Percentiles rank a stretch among this genome's conserved stretches.
Conservation (phyloP, 2,797 vertebrate species). For the Bovichtus diacanthus region DNA sequence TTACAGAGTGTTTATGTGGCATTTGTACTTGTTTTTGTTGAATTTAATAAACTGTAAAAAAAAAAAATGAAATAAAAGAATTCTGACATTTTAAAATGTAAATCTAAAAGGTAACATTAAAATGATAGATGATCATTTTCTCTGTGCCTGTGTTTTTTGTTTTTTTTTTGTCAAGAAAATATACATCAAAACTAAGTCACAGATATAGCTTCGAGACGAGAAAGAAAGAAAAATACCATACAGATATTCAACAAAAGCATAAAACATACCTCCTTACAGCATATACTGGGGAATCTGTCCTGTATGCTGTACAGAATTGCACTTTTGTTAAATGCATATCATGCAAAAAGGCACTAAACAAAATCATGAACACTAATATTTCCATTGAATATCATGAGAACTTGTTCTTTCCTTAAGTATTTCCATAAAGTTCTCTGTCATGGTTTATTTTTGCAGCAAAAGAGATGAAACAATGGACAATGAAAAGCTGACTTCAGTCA, state of each 20-base stretch:
- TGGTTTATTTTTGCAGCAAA: background rate
- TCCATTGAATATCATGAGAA: background rate
- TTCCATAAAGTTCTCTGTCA: background rate
- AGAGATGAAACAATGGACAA: background rate
- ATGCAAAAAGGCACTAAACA: background rate
- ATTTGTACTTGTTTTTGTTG: conserved; percentile 84
- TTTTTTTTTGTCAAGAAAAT: background rate
- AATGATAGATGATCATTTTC: conserved; percentile 67
- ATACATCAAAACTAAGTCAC: background rate
- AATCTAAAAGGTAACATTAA: conserved; percentile 75
- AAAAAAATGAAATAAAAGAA: conserved; percentile 38
- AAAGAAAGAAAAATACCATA: background rate
- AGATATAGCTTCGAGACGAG: background rate
- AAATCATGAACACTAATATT: background rate
- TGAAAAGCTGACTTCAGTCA: conserved; percentile 6
- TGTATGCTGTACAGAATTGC: background rate
- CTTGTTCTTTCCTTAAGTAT: background rate
- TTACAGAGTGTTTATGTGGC: conserved; percentile 80
- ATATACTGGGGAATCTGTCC: background rate
- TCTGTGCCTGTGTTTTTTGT: background rate
- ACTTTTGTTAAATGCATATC: background rate
- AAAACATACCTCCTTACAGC: background rate
- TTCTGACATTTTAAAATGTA: conserved; percentile 73
- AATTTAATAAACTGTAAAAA: conserved; percentile 79
- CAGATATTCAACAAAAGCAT: background rate